Evolutionary conservation across 2,797 vertebrate genomes (phyloP), one percentile per base, ranked within the genome.

Genomic region (Microctenopoma steveboyesi): DNA sequence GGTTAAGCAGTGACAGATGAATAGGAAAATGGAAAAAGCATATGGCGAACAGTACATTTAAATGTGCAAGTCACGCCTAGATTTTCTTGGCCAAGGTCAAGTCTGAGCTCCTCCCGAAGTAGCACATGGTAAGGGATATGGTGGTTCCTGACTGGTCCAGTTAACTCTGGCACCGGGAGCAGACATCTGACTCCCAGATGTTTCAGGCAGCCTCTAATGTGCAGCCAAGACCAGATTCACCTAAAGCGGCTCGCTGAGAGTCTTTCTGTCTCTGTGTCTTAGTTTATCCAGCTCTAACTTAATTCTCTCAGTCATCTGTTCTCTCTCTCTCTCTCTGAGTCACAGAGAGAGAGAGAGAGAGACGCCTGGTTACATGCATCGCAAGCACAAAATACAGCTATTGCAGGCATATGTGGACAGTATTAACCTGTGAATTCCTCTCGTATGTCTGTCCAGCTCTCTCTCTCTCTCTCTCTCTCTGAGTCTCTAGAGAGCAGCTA

Each of bases 181-280:
- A 49, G 48, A 86, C 92, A 92, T 92, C 88, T 93, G 92, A 91
- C 62, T 75, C 64, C 87, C 92, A 93, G 91, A 93, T 93, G 92
- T 91, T 83, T 70, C 16, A 46, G 67, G 67, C n/a, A 8, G 45
- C 52, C 65, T 86, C 65, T 82, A 25, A 84, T 72, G 79, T 81
- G 72, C 51, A 69, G 85, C 84, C 86, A 86, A 75, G 45, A 51
- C 47, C 59, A 69, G 64, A 64, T 62, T 76, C 75, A 73, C 58
- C 79, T 72, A 50, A 49, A 63, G 50, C 60, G 60, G 72, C 42
- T 54, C 51, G 28, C 43, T 45, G 47, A 0, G n/a, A 48, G 48
- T 55, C 37, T 30, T 4, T 43, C 42, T 39, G 4, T 50, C 16
- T 60, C 50, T 67, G 50, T 76, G 18, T 72, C 48, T 68, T 28